Base-by-base conservation (phyloP, 2,888 invertebrate species). In the Panopea generosa region DNA sequence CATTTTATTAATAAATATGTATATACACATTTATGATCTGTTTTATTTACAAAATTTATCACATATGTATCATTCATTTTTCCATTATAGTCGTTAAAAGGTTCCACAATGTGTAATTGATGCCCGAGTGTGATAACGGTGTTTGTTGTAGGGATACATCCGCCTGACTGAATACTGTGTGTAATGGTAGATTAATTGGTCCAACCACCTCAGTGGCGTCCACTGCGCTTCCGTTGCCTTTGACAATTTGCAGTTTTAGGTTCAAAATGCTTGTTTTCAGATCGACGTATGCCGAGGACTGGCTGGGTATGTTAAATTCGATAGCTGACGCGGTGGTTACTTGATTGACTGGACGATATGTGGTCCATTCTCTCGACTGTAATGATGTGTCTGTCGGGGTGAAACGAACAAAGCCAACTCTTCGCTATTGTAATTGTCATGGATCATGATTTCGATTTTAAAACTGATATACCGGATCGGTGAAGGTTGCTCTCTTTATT, bases 211-310 rank as follows among this genome's bases (percentile, higher is more conserved):
- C 50, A 29, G 49, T 29, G 1, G 47, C 29, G 0, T 45, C 29
- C 6, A 77, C n/a, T 7, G 57, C 49, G 9, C 26, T 55, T 16
- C 53, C 62, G 16, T 57, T 45, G 14, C 18, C 33, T 11, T 67
- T 26, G 0, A 72, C 56, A 16, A 77, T 14, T 43, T 49, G 26
- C 9, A 69, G 14, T 47, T 77, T 77, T n/a, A 80, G 3, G 16
- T 45, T 47, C 1, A 80, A 49, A 3, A 57, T 9, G 29, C 69
- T 67, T 9, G 47, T 53, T 62, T 66, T 76, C n/a, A 76, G 33
- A 62, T 76, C 80, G 33, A 80, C 55, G 45, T 77, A 80, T 11
- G 60, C 49, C 1, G 70, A 57, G 0, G 76, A 67, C n/a, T 62
- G 69, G 2, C 67, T 60, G 2, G 62, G 62, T 4, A 76, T 66